These are phyloP conservation scores for Heliconius ismenius DNA, from an alignment of 2,888 invertebrate genomes.

Conservation along the genomic window DNA sequence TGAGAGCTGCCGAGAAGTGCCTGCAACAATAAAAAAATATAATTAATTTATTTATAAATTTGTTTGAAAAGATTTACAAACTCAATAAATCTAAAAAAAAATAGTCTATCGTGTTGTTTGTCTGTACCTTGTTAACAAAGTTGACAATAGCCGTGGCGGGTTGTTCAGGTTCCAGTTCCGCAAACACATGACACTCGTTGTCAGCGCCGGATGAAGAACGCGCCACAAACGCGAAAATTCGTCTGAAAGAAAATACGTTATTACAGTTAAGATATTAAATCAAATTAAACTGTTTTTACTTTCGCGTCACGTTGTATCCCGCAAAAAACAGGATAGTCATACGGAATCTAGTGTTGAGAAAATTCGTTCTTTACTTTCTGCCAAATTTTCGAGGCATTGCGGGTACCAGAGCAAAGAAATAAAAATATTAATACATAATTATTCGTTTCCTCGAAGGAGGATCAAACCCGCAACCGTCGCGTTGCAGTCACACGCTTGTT, in stretches of 20 bases:
- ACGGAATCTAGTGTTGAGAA: no score
- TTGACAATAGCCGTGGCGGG: conserved; percentile 98
- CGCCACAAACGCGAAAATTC: conserved; percentile 98
- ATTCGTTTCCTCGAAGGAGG: no score
- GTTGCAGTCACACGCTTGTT: no score
- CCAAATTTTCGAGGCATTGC: no score
- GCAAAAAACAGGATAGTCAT: no score
- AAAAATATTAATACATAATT: no score
- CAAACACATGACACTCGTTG: conserved; percentile 98
- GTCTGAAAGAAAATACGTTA: conserved; percentile 77
- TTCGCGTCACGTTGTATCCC: no score
- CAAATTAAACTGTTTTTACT: neutral
- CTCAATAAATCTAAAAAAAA: neutral
- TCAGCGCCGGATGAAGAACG: conserved; percentile 91
- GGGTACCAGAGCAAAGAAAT: no score
- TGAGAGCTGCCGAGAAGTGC: conserved; percentile 74
- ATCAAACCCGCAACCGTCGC: no score
- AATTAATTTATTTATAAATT: neutral
- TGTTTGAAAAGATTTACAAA: neutral
- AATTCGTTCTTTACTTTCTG: no score
- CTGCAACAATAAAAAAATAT: conserved; percentile 56
- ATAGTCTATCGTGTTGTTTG: conserved; percentile 3
- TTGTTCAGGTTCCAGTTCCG: conserved; percentile 95
- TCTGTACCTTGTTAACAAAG: conserved; percentile 88
- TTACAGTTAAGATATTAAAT: neutral